Base-by-base conservation (phyloP, 2,797 vertebrate species). In the Sciurus vulgaris region DNA sequence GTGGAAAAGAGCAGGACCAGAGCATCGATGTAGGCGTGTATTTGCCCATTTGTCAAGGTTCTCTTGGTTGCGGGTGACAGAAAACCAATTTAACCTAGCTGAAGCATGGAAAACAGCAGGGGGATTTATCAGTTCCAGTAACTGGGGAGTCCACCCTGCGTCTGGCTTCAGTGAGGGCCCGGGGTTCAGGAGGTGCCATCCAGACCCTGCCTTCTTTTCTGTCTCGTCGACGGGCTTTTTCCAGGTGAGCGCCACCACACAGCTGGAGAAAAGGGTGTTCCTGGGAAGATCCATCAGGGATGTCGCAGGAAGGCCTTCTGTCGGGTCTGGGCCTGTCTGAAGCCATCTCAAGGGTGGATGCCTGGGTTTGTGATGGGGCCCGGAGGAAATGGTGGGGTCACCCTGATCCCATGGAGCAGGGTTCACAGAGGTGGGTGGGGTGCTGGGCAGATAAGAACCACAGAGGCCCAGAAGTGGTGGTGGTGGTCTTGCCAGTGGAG, bases 61-160 rank as follows among this genome's bases (percentile, higher is more conserved):
- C 61, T 94, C 70, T 82, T 73, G 69, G 54, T 47, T 94, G 41
- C 59, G 78, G 81, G 59, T 82, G 86, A 90, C 14, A 59, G 76
- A 78, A 76, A 92, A 83, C 7, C 24, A 15, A 2, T 70, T 74
- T 59, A 69, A 63, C 47, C 24, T 56, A 6, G 4, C 18, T 33
- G 49, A 74, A 74, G 41, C 38, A 12, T 41, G 24, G 26, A 61
- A n/a, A 72, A 20, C 51, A 92, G 18, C 20, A n/a, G 7, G 30
- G 1, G 3, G 22, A 47, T 78, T 78, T 86, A 82, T 70, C 70
- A 59, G 51, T 26, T 44, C 20, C 51, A 65, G 13, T 65, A 56
- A 77, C 79, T 49, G 28, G 35, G 24, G 74, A 70, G 56, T 70
- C 61, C 11, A 47, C 44, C 3, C n/a, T 35, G 63, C 15, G 3